Percentiles rank a stretch among this genome's conserved stretches.
Conservation (phyloP, 2,888 invertebrate species). For the Antheraea yamamai region DNA sequence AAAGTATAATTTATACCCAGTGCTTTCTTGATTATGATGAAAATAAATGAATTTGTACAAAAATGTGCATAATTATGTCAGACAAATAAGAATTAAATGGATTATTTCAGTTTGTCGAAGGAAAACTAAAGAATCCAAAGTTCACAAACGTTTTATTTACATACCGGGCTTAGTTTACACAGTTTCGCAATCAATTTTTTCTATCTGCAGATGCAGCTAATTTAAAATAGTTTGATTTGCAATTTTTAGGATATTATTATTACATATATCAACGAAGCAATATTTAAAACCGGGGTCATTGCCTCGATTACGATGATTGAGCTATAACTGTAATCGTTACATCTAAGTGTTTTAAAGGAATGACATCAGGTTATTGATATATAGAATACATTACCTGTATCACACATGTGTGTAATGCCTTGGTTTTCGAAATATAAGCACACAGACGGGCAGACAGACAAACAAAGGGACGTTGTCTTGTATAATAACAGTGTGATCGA, state of each 20-base stretch:
- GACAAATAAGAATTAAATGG: not conserved
- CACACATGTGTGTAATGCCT: no score
- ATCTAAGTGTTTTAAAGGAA: not conserved
- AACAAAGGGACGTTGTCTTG: no score
- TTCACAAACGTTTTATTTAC: not conserved
- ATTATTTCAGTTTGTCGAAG: not conserved
- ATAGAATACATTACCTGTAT: not conserved
- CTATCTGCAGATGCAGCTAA: not conserved
- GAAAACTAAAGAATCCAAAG: not conserved
- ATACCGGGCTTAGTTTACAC: not conserved
- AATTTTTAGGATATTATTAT: conserved; percentile 4
- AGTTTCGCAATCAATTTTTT: not conserved
- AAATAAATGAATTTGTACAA: not conserved
- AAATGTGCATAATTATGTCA: not conserved
- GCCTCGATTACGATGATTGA: not conserved
- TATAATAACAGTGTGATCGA: no score
- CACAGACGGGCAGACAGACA: no score
- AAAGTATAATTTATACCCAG: not conserved
- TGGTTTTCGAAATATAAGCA: no score
- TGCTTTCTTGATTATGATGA: not conserved
- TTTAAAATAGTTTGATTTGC: not conserved
- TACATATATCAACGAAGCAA: not conserved
- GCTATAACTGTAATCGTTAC: not conserved
- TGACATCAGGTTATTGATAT: not conserved
- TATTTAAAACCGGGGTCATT: not conserved